Base-by-base conservation (phyloP, 2,888 invertebrate genomes). In the Stenurella melanura region DNA sequence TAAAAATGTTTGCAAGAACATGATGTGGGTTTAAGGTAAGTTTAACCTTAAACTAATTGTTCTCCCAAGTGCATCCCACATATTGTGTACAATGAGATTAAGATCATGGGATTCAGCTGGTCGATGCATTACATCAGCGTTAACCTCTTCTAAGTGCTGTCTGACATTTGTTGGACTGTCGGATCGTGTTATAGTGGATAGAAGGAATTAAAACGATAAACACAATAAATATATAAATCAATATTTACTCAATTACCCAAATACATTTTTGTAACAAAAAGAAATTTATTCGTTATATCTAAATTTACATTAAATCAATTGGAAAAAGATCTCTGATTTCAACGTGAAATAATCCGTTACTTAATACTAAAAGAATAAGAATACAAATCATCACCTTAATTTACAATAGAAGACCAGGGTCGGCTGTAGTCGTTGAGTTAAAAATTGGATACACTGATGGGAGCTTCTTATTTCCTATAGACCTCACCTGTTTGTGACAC, bases 401-500 rank as follows among this genome's bases (percentile, higher is more conserved):
- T 71, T 78, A 57, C 50, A 72, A 21, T 58, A 58, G 72, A 34
- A 38, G 50, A 54, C 50, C 18, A n/a, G n/a, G 54, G 58, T 18
- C 18, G 17, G 60, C 21, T n/a, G 42, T 12, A 19, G 30, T 9
- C 15, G 17, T 17, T 17, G 57, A 38, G 42, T 19, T 50, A 38
- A 60, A n/a, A 61, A 71, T 61, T 26, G 58, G 50, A 5, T 56
- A 34, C 60, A 72, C 61, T 11, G 72, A 26, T 50, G 71, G 42
- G 63, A 74, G 56, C 64, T 76, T 68, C 50, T 42, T 69, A 63
- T 66, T 67, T 76, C 74, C 69, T 74, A 76, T 42, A 78, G 82
- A 81, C 78, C 83, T 83, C 84, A 84, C 84, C 84, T 84, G 83
- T 84, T 87, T 84, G 81, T 83, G 85, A 86, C 76, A 78, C 87